Percentiles rank a stretch among this genome's conserved stretches.
These are phyloP conservation scores for Gymnoscopelus braueri DNA, from an alignment of 2,797 vertebrate species.

Conservation along the genomic window DNA sequence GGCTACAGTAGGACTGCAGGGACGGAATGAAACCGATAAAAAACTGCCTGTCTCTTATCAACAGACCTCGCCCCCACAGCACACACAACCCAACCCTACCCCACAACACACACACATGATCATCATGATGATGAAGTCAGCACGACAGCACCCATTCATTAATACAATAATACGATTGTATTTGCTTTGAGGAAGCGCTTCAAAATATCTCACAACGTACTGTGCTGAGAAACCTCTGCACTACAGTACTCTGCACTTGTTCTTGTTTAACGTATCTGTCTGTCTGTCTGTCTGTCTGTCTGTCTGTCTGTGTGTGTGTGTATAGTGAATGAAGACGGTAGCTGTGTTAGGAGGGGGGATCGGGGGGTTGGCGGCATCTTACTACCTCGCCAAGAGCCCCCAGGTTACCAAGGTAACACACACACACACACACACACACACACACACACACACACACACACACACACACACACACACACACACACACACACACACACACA, in stretches of 20 bases:
- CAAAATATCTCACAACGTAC: not conserved
- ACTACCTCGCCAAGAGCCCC: slow-evolving; percentile 67
- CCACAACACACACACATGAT: not conserved
- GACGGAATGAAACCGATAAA: too few species aligned
- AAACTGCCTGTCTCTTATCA: too few species aligned
- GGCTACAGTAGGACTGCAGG: too few species aligned
- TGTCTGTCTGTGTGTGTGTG: slow-evolving; percentile 8
- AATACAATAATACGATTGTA: not conserved
- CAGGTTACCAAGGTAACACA: slow-evolving; percentile 69
- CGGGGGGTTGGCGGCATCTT: slow-evolving; percentile 68
- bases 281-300: not conserved
- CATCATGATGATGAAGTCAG: too few species aligned
- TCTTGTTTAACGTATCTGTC: not conserved
- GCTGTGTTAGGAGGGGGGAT: slow-evolving; percentile 76
- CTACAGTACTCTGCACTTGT: too few species aligned
- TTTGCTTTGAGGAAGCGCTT: not conserved
- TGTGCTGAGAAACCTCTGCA: too few species aligned
- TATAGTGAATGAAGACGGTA: slow-evolving; percentile 64
- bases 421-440: not conserved
- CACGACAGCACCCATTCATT: too few species aligned
- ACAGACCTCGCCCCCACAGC: too few species aligned
- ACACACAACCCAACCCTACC: not conserved
- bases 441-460: not conserved
- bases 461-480: too few species aligned
- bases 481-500: too few species aligned